Evolutionary conservation across 2,797 vertebrate genomes (phyloP).

Genomic region (Rhinophrynus dorsalis): DNA sequence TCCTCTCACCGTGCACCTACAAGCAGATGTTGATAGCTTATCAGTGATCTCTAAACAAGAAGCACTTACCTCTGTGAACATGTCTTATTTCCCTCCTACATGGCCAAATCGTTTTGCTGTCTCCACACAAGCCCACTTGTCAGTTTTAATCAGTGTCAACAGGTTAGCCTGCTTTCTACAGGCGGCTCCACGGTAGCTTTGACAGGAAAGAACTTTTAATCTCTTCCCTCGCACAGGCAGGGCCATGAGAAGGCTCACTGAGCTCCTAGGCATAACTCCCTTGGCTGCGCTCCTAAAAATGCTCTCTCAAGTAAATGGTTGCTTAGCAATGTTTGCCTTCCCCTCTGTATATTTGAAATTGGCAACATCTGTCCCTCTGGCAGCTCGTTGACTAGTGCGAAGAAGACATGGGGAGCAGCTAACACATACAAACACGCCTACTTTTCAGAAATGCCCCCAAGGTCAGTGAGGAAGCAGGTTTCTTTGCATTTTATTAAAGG

Average conservation of each 20-base stretch:
- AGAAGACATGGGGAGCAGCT: conserved; percentile 36
- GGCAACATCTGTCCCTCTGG: conserved; percentile 72
- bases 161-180: conserved; percentile 58
- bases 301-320: conserved; percentile 69
- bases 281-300: conserved; percentile 73
- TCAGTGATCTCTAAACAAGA: not conserved
- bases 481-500: conserved; percentile 20
- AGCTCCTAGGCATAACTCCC: conserved; percentile 71
- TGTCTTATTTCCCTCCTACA: conserved; percentile 67
- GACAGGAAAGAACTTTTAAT: conserved; percentile 67
- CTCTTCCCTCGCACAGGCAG: conserved; percentile 58
- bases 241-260: conserved; percentile 62
- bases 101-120: conserved; percentile 63
- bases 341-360: conserved; percentile 64
- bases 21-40: conserved; percentile 12
- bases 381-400: conserved; percentile 55
- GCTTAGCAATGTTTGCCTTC: conserved; percentile 76
- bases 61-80: conserved; percentile 70
- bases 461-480: conserved; percentile 7
- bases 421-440: conserved; percentile 44
- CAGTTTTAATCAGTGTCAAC: conserved; percentile 63
- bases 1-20: not conserved
- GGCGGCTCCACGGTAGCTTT: conserved; percentile 53
- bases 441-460: conserved; percentile 19
- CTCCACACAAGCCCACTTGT: conserved; percentile 62